These are phyloP conservation scores for Parascotia fuliginaria DNA, from an alignment of 2,888 invertebrate genomes.

Conservation along the genomic window DNA sequence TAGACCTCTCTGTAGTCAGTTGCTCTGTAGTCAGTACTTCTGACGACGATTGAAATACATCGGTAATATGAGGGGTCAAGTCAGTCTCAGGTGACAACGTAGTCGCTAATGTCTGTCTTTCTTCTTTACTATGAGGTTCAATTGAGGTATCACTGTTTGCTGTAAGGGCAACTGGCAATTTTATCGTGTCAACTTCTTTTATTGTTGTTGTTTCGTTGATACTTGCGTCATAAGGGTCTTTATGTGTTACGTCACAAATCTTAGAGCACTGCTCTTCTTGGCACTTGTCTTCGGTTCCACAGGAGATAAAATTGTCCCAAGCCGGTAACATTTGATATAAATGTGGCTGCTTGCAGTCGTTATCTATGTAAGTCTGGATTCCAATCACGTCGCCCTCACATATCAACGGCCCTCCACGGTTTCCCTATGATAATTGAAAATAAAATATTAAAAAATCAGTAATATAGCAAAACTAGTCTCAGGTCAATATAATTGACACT, in stretches of 20 bases:
- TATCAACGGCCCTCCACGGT: constrained; percentile 74
- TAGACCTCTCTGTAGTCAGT: neutral
- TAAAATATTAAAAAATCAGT: neutral
- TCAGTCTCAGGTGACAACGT: constrained; percentile 7
- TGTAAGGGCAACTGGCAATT: neutral
- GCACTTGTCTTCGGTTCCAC: constrained; percentile 66
- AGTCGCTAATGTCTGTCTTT: neutral
- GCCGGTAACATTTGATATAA: constrained; percentile 66
- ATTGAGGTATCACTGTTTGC: neutral
- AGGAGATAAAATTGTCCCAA: constrained; percentile 68
- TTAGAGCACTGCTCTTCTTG: constrained; percentile 54
- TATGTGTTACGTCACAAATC: constrained; percentile 60
- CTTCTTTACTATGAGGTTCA: constrained; percentile 13
- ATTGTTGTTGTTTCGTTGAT: neutral
- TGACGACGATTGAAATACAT: neutral
- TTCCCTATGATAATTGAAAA: constrained; percentile 57
- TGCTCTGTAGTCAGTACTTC: neutral
- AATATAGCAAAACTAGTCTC: too few relatives aligned
- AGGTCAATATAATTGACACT: too few relatives aligned
- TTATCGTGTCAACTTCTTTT: neutral
- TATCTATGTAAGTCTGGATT: constrained; percentile 71
- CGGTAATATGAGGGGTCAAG: neutral
- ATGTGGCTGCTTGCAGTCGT: constrained; percentile 68
- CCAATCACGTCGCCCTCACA: constrained; percentile 67
- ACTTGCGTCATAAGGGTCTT: constrained; percentile 52